Conservation (phyloP, 2,888 invertebrate species). For the Calephelis perditalis region DNA sequence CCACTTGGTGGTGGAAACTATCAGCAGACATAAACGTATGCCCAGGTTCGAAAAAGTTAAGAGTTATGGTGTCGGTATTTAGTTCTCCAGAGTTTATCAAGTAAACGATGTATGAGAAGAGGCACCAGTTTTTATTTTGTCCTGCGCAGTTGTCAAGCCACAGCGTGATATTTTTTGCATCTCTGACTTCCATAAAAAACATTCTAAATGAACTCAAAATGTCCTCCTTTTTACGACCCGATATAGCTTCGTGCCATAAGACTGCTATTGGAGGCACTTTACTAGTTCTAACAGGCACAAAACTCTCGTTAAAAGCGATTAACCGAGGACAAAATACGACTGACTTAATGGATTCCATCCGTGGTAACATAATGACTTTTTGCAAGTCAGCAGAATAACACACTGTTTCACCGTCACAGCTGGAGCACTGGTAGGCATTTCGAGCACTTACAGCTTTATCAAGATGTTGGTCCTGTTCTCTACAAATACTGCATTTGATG, state of each 20-base stretch:
- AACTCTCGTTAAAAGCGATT: conserved; percentile 10
- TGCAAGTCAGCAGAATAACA: conserved; percentile 1
- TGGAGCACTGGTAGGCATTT: not conserved
- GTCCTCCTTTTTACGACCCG: conserved; percentile 38
- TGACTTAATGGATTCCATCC: conserved; percentile 5
- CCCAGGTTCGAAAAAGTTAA: no score
- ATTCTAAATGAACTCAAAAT: conserved; percentile 31
- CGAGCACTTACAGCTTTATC: conserved; percentile 2
- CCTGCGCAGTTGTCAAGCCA: conserved; percentile 21
- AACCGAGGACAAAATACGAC: conserved; percentile 11
- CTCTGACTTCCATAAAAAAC: conserved; percentile 32
- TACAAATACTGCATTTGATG: conserved; percentile 1
- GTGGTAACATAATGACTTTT: no score
- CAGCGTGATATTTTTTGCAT: conserved; percentile 25
- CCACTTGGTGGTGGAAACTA: no score
- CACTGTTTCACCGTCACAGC: not conserved
- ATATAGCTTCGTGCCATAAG: conserved; percentile 36
- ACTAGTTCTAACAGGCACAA: conserved; percentile 1
- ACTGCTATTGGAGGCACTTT: conserved; percentile 10
- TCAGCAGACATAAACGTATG: no score
- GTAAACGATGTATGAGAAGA: conserved; percentile 1
- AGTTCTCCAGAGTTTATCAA: conserved; percentile 2
- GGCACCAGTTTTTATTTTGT: conserved; percentile 18
- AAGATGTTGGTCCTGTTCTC: conserved; percentile 3
- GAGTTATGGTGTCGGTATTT: not conserved